phyloP scores from a whole-genome alignment of 2,113 vertebrate species.

The Perognathus longimembris region DNA sequence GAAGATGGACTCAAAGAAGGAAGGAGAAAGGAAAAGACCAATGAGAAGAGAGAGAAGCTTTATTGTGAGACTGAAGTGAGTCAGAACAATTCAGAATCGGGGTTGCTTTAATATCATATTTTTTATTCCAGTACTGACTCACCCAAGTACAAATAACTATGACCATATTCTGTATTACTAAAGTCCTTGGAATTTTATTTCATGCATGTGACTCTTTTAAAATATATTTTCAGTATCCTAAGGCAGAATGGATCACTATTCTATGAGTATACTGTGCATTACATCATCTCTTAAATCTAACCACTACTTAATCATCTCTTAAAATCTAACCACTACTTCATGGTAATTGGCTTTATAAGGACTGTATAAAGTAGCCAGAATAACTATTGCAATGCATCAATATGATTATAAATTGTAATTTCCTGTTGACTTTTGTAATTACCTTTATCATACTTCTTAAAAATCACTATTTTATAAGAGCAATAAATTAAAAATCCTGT shows the following conservation, averaged over 20 bases:
- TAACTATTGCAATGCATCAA: conserved; percentile 19
- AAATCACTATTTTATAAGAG: conserved; percentile 45
- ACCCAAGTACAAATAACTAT: not conserved
- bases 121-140: not conserved
- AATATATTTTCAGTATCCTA: no score
- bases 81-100: not conserved
- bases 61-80: not conserved
- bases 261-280: not conserved
- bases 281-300: conserved; percentile 18
- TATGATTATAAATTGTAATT: not conserved
- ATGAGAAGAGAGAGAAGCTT: not conserved
- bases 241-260: not conserved
- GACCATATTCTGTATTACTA: not conserved
- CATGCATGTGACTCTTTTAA: not conserved
- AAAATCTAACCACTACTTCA: conserved; percentile 27
- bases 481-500: conserved; percentile 14
- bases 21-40: not conserved
- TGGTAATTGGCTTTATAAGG: not conserved
- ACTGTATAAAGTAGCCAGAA: conserved; percentile 2
- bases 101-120: not conserved
- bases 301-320: not conserved
- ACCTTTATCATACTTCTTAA: not conserved
- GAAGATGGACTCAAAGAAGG: not conserved
- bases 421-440: conserved; percentile 25
- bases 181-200: conserved; percentile 14